Evolutionary conservation across 1,140 invertebrate genomes (phyloP).

Genomic region (Gerris buenoi): DNA sequence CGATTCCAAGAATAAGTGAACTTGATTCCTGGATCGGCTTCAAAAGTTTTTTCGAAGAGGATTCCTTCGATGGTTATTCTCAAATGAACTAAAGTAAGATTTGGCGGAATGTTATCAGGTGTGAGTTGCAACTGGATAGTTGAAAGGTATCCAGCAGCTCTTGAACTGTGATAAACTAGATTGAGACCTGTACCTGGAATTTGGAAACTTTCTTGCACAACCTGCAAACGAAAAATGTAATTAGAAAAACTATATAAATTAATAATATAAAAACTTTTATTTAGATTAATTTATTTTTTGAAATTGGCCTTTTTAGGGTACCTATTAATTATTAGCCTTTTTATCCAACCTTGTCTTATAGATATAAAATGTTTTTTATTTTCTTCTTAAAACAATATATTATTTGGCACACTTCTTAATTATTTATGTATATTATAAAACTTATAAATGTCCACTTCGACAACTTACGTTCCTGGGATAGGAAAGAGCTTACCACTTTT

Average conservation of each 20-base stretch:
- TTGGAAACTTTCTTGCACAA: conserved; percentile 82
- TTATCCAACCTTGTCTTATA: too few relatives aligned
- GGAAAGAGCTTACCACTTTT: too few relatives aligned
- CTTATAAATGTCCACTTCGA: too few relatives aligned
- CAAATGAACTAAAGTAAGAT: conserved; percentile 71
- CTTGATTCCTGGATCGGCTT: conserved; percentile 88
- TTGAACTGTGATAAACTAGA: conserved; percentile 86
- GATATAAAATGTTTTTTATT: too few relatives aligned
- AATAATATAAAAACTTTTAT: too few relatives aligned
- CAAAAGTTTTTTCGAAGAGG: conserved; percentile 80
- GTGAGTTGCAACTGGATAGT: conserved; percentile 89
- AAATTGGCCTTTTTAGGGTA: too few relatives aligned
- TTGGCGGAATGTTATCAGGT: conserved; percentile 61
- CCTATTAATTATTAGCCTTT: too few relatives aligned
- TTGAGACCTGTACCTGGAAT: conserved; percentile 86
- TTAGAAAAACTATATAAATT: neutral
- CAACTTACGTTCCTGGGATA: too few relatives aligned
- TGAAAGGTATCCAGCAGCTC: conserved; percentile 79
- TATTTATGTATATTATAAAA: too few relatives aligned
- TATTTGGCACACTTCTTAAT: too few relatives aligned
- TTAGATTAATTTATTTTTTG: too few relatives aligned
- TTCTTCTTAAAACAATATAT: too few relatives aligned
- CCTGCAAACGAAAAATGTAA: conserved; percentile 33
- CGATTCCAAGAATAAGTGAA: conserved; percentile 95
- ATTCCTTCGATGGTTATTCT: conserved; percentile 88